Evolutionary conservation across 2,797 vertebrate species (phyloP), one percentile per base, ranked within the genome.

Genomic region (Myripristis jacobus): DNA sequence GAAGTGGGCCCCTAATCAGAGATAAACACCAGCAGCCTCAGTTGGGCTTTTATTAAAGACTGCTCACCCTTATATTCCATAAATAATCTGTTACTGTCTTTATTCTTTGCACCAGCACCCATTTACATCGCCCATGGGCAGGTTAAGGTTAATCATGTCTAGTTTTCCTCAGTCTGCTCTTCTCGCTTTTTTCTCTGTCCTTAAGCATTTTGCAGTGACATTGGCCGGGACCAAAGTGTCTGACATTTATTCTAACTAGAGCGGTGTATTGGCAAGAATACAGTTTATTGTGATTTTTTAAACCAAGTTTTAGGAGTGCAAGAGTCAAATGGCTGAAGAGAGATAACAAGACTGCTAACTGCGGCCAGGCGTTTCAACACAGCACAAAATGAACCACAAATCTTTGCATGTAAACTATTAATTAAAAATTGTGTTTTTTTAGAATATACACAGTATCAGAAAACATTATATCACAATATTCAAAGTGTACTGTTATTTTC

Each of bases 211-310:
- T 73, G 52, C 80, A 15, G 73, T 86, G 80, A 81, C 88, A 91
- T 88, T 87, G 88, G 75, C 72, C 50, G 84, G 79, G 80, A 52
- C 81, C 87, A 87, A 91, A 89, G 88, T 88, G 84, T 91, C 87
- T 93, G 88, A 91, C 90, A 91, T 93, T 92, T 90, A 82, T 80
- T 87, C 89, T 89, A 92, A 85, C n/a, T n/a, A n/a, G n/a, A n/a
- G n/a, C n/a, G n/a, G n/a, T n/a, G n/a, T n/a, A n/a, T n/a, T n/a
- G n/a, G n/a, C n/a, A n/a, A n/a, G n/a, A n/a, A n/a, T n/a, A n/a
- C n/a, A n/a, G n/a, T n/a, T n/a, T n/a, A n/a, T n/a, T n/a, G n/a
- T n/a, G n/a, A n/a, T n/a, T n/a, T n/a, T n/a, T n/a, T n/a, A n/a
- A n/a, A n/a, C n/a, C n/a, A n/a, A n/a, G n/a, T n/a, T n/a, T n/a